phyloP scores from a whole-genome alignment of 2,888 invertebrate genomes.

The Acheta domesticus region DNA sequence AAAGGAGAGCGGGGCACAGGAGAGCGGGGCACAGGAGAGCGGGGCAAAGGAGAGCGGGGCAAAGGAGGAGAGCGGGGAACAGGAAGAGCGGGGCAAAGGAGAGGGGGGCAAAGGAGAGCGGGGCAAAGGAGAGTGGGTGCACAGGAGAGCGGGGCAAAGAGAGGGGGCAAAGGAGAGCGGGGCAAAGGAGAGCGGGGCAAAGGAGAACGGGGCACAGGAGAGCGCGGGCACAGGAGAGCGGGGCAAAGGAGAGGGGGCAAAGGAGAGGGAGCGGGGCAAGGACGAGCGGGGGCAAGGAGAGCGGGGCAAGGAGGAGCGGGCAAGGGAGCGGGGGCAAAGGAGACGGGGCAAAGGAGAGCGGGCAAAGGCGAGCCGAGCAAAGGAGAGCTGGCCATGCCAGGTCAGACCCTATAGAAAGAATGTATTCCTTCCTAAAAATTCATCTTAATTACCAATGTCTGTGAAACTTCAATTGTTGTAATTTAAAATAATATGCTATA shows the following conservation, averaged over 20 bases:
- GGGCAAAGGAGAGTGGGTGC: background rate
- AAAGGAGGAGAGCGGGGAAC: too few species aligned
- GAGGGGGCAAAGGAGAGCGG: slow-evolving; percentile 27
- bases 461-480: too few species aligned
- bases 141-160: too few species aligned
- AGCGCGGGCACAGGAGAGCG: background rate
- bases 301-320: background rate
- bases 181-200: slow-evolving; percentile 24
- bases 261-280: background rate
- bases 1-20: slow-evolving; percentile 26
- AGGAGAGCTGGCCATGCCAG: too few species aligned
- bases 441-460: too few species aligned
- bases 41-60: slow-evolving; percentile 21
- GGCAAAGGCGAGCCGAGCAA: too few species aligned
- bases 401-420: too few species aligned
- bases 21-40: slow-evolving; percentile 23
- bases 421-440: too few species aligned
- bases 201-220: slow-evolving; percentile 21
- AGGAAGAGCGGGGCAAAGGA: background rate
- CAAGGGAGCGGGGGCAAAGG: slow-evolving; percentile 25
- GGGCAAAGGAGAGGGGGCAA: background rate
- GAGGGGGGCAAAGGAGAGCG: background rate
- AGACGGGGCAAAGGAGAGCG: slow-evolving; percentile 29
- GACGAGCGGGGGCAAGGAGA: background rate
- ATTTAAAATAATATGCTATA: too few species aligned